phyloP scores from a whole-genome alignment of 2,888 invertebrate genomes.

The Agrochola lota region DNA sequence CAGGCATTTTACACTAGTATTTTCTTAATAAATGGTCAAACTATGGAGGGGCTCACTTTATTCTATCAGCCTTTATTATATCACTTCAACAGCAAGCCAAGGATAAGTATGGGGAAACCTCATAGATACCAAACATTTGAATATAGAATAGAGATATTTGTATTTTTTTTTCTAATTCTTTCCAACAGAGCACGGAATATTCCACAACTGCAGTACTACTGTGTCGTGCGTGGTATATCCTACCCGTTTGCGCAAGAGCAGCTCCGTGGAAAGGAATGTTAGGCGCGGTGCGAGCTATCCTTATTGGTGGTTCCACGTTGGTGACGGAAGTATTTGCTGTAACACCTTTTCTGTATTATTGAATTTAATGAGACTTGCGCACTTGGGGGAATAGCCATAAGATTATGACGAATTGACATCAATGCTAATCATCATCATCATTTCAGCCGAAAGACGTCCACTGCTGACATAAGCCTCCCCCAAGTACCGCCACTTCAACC shows the following conservation, averaged over 20 bases:
- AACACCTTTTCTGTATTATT: slow-evolving; percentile 13
- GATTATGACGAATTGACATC: neutral
- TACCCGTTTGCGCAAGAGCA: slow-evolving; percentile 79
- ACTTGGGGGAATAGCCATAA: neutral
- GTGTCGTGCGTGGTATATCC: slow-evolving; percentile 71
- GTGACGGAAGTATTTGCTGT: slow-evolving; percentile 53
- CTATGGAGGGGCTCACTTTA: neutral
- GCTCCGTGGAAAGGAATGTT: slow-evolving; percentile 75
- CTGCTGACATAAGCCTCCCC: too few relatives aligned
- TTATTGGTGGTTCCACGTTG: slow-evolving; percentile 69
- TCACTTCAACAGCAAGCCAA: neutral
- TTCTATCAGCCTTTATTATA: neutral
- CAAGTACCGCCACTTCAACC: too few relatives aligned
- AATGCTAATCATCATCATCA: neutral
- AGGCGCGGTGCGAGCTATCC: slow-evolving; percentile 79
- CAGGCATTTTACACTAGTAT: neutral
- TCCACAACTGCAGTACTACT: slow-evolving; percentile 49
- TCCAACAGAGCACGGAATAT: neutral
- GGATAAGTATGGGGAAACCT: neutral
- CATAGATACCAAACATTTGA: too few relatives aligned
- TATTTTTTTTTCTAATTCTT: neutral
- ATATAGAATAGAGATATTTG: neutral
- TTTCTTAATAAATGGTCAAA: neutral
- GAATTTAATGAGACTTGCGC: neutral
- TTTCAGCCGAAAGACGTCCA: too few relatives aligned